Evolutionary conservation across 2,797 vertebrate species (phyloP).

Genomic region (Acomys russatus): DNA sequence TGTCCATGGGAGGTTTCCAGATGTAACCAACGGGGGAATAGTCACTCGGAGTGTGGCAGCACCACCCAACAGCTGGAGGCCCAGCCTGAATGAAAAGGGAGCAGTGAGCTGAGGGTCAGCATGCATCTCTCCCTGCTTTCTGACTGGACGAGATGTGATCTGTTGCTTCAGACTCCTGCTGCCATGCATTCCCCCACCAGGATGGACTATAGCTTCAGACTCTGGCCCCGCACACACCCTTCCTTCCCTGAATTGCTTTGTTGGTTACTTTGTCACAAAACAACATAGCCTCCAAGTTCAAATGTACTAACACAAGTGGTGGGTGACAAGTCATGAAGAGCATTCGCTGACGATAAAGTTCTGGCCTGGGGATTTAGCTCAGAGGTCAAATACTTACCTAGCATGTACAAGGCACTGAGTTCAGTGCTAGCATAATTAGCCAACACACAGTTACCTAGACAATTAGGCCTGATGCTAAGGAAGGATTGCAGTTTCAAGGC

Average conservation of each 20-base stretch:
- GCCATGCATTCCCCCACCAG: too few relatives aligned
- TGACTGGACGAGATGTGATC: background rate
- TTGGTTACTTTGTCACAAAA: background rate
- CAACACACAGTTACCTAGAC: background rate
- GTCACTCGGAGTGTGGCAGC: background rate
- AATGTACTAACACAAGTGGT: background rate
- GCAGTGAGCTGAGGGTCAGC: background rate
- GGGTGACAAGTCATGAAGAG: background rate
- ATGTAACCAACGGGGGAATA: background rate
- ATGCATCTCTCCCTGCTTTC: background rate
- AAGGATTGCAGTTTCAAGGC: background rate
- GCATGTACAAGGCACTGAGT: background rate
- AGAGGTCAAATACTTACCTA: background rate
- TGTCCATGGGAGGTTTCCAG: background rate
- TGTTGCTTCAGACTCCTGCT: background rate
- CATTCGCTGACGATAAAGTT: constrained; percentile 10
- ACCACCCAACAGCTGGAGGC: background rate
- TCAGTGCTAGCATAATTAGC: background rate
- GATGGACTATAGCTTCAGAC: background rate
- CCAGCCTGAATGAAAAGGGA: background rate
- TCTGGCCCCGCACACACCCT: background rate
- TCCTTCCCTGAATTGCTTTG: background rate
- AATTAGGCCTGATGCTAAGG: background rate
- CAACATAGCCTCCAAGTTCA: constrained; percentile 29
- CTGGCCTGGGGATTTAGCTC: background rate